Evolutionary conservation across 2,797 vertebrate genomes (phyloP).

Genomic region (Sardinella longiceps): DNA sequence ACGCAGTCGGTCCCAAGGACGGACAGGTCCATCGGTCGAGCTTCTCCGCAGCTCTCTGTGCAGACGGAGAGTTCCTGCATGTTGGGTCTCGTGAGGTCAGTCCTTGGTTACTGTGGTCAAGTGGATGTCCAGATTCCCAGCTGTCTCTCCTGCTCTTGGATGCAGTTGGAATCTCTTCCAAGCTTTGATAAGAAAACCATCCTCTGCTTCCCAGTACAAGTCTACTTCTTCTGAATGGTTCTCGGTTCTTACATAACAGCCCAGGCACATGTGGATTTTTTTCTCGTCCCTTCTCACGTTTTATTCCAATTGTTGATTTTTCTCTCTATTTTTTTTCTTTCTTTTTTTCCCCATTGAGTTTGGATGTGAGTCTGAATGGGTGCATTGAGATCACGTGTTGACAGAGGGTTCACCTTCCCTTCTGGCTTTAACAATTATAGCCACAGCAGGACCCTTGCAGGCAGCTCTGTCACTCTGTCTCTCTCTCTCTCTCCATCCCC

Average conservation of each 20-base stretch:
- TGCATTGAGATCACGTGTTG: not conserved
- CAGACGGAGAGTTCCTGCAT: not conserved
- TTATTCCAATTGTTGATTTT: not conserved
- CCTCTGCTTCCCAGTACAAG: not conserved
- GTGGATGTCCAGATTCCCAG: not conserved
- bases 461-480: not conserved
- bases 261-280: not conserved
- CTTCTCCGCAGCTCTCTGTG: not conserved
- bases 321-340: not conserved
- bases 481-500: not conserved
- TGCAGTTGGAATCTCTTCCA: not conserved
- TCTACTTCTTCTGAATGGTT: not conserved
- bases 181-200: slow-evolving; percentile 1
- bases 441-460: slow-evolving; percentile 14
- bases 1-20: not conserved
- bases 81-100: not conserved
- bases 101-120: not conserved
- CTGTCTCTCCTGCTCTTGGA: not conserved
- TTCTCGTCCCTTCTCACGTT: not conserved
- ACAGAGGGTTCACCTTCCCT: not conserved
- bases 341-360: not conserved
- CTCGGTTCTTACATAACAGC: not conserved
- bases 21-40: not conserved
- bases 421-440: slow-evolving; percentile 29
- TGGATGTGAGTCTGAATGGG: not conserved